Conservation (phyloP, 2,888 invertebrate genomes). For the Mechanitis mazaeus region DNA sequence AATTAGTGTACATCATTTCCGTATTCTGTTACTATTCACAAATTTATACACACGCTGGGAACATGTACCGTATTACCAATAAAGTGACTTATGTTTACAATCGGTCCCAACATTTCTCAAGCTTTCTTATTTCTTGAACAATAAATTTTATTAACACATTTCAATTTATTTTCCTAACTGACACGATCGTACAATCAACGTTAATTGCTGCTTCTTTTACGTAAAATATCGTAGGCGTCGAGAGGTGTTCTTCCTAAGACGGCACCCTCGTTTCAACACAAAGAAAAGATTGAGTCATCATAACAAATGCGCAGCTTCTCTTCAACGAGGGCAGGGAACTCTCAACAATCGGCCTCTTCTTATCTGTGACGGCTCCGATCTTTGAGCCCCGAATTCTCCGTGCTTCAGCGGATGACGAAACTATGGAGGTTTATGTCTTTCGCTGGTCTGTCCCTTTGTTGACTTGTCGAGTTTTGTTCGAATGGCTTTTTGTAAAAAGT, state of each 20-base stretch:
- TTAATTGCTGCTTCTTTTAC: constrained; percentile 72
- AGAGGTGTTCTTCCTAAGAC: constrained; percentile 43
- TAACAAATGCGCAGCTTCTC: constrained; percentile 69
- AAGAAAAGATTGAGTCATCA: constrained; percentile 75
- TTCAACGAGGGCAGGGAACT: constrained; percentile 57
- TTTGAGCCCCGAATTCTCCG: constrained; percentile 67
- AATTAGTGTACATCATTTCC: constrained; percentile 43
- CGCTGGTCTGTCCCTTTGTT: constrained; percentile 64
- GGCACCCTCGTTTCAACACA: constrained; percentile 53
- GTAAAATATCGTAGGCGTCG: constrained; percentile 51
- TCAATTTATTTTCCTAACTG: constrained; percentile 58
- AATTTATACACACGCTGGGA: constrained; percentile 43
- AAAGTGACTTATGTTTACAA: constrained; percentile 52
- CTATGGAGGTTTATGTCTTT: constrained; percentile 59
- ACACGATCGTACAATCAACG: constrained; percentile 57
- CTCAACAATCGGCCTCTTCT: constrained; percentile 64
- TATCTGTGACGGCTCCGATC: constrained; percentile 70
- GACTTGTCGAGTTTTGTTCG: constrained; percentile 65
- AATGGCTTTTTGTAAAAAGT: constrained; percentile 63
- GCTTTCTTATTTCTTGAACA: constrained; percentile 59
- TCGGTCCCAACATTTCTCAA: constrained; percentile 55
- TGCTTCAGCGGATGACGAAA: constrained; percentile 65
- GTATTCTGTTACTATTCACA: constrained; percentile 45
- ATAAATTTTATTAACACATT: constrained; percentile 72
- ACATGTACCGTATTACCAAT: constrained; percentile 45